Evolutionary conservation across 2,888 invertebrate species (phyloP).

Genomic region (Aleiodes alternator): DNA sequence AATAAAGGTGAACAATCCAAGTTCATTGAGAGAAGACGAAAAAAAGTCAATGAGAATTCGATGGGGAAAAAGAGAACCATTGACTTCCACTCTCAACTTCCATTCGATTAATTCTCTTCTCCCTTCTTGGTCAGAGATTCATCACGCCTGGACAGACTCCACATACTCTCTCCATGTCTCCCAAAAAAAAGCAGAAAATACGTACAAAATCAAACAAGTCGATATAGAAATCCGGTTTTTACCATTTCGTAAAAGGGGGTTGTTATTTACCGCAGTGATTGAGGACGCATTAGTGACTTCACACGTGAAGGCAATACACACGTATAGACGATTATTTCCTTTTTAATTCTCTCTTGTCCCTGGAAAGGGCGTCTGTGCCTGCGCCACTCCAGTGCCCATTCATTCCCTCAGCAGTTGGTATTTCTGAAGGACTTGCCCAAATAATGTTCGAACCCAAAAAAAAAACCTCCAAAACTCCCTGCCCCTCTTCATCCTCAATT

Average conservation of each 20-base stretch:
- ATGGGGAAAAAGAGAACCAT: background rate
- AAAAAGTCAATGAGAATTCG: background rate
- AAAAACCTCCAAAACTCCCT: slow-evolving; percentile 41
- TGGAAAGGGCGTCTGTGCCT: slow-evolving; percentile 31
- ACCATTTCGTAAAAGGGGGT: slow-evolving; percentile 33
- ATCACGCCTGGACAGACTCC: slow-evolving; percentile 22
- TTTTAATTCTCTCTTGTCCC: slow-evolving; percentile 3
- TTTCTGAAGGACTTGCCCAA: slow-evolving; percentile 61
- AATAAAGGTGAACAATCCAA: slow-evolving; percentile 17
- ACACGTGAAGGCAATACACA: slow-evolving; percentile 12
- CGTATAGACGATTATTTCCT: background rate
- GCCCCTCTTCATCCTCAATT: slow-evolving; percentile 45
- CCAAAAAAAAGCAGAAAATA: background rate
- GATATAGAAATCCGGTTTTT: slow-evolving; percentile 18
- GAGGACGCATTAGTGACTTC: slow-evolving; percentile 57
- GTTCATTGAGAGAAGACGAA: background rate
- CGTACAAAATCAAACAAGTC: slow-evolving; percentile 58
- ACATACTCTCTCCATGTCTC: background rate
- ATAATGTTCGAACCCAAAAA: slow-evolving; percentile 59
- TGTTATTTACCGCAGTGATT: slow-evolving; percentile 57
- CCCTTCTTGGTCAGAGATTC: background rate
- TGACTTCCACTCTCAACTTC: slow-evolving; percentile 7
- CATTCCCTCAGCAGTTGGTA: slow-evolving; percentile 56
- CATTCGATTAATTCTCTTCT: background rate
- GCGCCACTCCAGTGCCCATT: slow-evolving; percentile 59